Evolutionary conservation across 2,888 invertebrate species (phyloP).

Genomic region (Cephus nigrinus): DNA sequence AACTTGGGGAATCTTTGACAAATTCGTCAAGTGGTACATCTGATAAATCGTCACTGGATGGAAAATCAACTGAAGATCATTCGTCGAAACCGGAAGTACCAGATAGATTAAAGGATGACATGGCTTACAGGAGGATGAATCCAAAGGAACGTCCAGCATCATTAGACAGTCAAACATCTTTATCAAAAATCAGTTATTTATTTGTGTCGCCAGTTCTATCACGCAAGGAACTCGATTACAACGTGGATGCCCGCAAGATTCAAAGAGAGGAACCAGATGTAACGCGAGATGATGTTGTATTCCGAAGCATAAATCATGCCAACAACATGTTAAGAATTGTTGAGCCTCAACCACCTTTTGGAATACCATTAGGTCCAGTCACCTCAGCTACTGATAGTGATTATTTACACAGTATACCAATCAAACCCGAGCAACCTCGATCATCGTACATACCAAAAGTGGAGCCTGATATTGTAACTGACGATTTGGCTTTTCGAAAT

Average conservation of each 20-base stretch:
- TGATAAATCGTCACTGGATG: conserved; percentile 51
- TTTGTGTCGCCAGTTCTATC: conserved; percentile 75
- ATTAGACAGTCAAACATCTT: conserved; percentile 62
- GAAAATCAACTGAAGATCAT: conserved; percentile 20
- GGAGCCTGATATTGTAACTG: conserved; percentile 85
- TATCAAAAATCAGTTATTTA: conserved; percentile 75
- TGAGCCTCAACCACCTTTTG: conserved; percentile 90
- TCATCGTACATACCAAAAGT: conserved; percentile 75
- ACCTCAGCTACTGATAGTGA: conserved; percentile 84
- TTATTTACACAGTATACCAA: conserved; percentile 74
- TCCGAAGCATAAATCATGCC: conserved; percentile 81
- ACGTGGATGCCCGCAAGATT: conserved; percentile 43
- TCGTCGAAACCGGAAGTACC: conserved; percentile 67
- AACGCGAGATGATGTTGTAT: conserved; percentile 86
- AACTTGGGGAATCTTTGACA: conserved; percentile 44
- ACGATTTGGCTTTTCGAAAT: conserved; percentile 88
- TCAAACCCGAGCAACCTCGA: conserved; percentile 65
- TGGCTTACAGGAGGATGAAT: conserved; percentile 81
- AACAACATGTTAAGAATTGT: conserved; percentile 73
- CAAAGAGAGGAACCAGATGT: conserved; percentile 79
- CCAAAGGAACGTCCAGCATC: conserved; percentile 68
- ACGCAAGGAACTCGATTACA: conserved; percentile 32
- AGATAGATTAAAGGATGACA: conserved; percentile 80
- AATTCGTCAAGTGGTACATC: conserved; percentile 18
- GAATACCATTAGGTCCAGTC: conserved; percentile 88